These are phyloP conservation scores for Sabatieria punctata DNA, from an alignment of 2,888 invertebrate species.

Conservation along the genomic window DNA sequence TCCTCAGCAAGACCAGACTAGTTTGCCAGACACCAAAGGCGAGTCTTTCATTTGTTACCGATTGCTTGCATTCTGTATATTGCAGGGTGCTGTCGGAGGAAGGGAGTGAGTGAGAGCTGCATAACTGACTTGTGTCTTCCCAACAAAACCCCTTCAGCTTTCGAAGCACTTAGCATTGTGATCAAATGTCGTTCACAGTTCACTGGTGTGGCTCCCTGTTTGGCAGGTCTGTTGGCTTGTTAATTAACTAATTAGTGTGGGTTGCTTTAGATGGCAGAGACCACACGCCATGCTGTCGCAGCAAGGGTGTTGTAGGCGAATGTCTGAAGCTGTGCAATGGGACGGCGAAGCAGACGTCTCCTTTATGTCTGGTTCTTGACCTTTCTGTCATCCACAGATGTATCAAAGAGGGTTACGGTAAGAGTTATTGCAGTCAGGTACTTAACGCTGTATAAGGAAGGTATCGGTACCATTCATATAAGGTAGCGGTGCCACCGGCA, in stretches of 20 bases:
- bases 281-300: slow-evolving; percentile 62
- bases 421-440: too few relatives aligned
- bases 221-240: too few relatives aligned
- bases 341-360: slow-evolving; percentile 41
- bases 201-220: slow-evolving; percentile 7
- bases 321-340: slow-evolving; percentile 69
- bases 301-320: slow-evolving; percentile 55
- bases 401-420: slow-evolving; percentile 9
- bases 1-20: too few relatives aligned
- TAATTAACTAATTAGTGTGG: too few relatives aligned
- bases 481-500: too few relatives aligned
- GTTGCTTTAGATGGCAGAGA: slow-evolving; percentile 42
- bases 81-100: slow-evolving; percentile 4
- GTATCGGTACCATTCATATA: too few relatives aligned
- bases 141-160: slow-evolving; percentile 1
- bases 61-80: too few relatives aligned
- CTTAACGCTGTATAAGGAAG: too few relatives aligned
- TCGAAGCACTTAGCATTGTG: slow-evolving; percentile 8
- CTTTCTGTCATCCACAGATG: slow-evolving; percentile 7
- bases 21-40: too few relatives aligned
- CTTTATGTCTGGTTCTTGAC: slow-evolving; percentile 9
- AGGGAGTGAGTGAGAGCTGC: slow-evolving; percentile 4
- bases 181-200: slow-evolving; percentile 6
- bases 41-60: too few relatives aligned
- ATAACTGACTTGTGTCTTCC: slow-evolving; percentile 6